Conservation (phyloP, 1,140 invertebrate genomes). For the Drosophila repleta region DNA sequence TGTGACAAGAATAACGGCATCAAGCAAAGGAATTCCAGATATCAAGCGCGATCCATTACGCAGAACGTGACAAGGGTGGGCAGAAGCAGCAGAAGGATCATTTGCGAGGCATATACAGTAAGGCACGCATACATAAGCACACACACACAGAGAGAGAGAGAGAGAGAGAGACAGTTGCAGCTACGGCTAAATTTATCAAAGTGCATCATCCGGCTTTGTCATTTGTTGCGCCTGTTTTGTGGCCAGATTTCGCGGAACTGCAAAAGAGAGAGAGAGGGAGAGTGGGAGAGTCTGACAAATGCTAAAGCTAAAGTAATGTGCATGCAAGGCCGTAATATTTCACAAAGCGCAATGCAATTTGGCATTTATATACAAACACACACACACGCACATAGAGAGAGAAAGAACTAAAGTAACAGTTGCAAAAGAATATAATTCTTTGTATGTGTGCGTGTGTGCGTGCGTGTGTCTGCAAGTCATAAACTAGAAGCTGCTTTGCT, state of each 20-base stretch:
- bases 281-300: slow-evolving; percentile 3
- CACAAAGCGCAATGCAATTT: slow-evolving; percentile 68
- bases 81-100: slow-evolving; percentile 1
- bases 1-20: too few relatives aligned
- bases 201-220: slow-evolving; percentile 38
- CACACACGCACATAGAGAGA: neutral
- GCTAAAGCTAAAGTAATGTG: slow-evolving; percentile 38
- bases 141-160: neutral
- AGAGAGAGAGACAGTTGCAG: neutral
- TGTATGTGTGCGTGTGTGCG: neutral
- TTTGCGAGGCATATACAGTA: neutral
- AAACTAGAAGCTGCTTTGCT: slow-evolving; percentile 37
- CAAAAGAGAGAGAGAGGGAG: slow-evolving; percentile 15
- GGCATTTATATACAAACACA: slow-evolving; percentile 34
- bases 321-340: slow-evolving; percentile 72
- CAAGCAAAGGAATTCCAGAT: neutral
- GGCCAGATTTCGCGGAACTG: slow-evolving; percentile 69
- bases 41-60: neutral
- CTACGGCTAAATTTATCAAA: neutral
- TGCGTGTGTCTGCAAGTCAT: slow-evolving; percentile 35
- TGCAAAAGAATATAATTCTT: slow-evolving; percentile 14
- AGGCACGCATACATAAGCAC: neutral
- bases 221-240: slow-evolving; percentile 50
- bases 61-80: slow-evolving; percentile 1
- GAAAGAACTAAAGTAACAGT: slow-evolving; percentile 1